Base-by-base conservation (phyloP, 2,888 invertebrate genomes). In the Pollenia labialis region DNA sequence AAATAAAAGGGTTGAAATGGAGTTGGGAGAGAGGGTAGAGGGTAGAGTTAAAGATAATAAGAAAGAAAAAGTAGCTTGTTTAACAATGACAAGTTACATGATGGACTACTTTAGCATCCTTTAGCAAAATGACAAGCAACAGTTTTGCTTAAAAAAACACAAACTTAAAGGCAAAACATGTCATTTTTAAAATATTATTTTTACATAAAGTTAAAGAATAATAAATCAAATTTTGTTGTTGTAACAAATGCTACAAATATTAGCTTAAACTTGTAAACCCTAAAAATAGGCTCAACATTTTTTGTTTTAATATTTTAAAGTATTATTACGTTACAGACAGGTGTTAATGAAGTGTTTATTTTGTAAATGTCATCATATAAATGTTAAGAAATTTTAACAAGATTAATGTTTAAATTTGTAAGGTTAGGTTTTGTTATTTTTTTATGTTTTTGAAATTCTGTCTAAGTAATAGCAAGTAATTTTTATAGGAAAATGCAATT, bases 331-430 rank as follows among this genome's bases (percentile, higher is more conserved):
- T 56, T 52, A 56, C 60, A 62, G 85, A 85, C 87, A 88, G 88
- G 88, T 88, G 88, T 88, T 87, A 88, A 88, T 88, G 88, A 89
- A 88, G 88, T 89, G 86, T 87, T 88, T 87, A 87, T 88, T 86
- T 82, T 87, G 81, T 85, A 87, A 87, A 69, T 87, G 85, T 85
- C 85, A 87, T 79, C 85, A 71, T 64, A 44, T 81, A 85, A 85
- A 71, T 82, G 74, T 66, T 74, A 69, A 77, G 76, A 66, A 69
- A 69, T 76, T 58, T 72, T 54, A 79, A 87, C 71, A 86, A 81
- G 79, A 84, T 81, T 84, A 87, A 87, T 87, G 87, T 77, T 81
- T 48, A 54, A 80, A 60, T 46, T 54, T 54, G 52, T 52, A 54
- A 48, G 69, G 68, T 85, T 23, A 48, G 54, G 76, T 48, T 72